phyloP scores from a whole-genome alignment of 2,113 vertebrate species.

The Tichodroma muraria region DNA sequence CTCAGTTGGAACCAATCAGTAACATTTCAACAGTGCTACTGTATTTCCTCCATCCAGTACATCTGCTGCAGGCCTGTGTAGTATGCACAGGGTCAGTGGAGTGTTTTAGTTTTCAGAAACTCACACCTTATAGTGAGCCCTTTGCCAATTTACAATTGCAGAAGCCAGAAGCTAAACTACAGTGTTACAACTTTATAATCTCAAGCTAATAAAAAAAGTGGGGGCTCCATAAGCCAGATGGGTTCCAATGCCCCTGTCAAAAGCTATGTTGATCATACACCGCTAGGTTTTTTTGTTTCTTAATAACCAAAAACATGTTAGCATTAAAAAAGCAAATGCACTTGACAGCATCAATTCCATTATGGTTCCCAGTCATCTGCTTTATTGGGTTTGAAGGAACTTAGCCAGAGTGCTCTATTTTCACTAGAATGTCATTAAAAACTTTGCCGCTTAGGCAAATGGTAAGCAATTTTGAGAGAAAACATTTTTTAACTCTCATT shows the following conservation, averaged over 20 bases:
- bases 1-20: constrained; percentile 41
- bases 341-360: constrained; percentile 43
- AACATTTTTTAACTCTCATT: background rate
- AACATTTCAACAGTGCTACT: constrained; percentile 17
- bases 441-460: constrained; percentile 54
- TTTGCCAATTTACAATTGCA: constrained; percentile 66
- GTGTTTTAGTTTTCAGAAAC: constrained; percentile 56
- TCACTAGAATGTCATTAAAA: constrained; percentile 42
- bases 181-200: constrained; percentile 63
- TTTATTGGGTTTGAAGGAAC: constrained; percentile 62
- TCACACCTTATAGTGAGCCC: constrained; percentile 56
- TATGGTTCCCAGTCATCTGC: constrained; percentile 47
- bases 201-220: constrained; percentile 48
- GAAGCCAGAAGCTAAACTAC: constrained; percentile 63
- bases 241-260: constrained; percentile 56
- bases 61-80: constrained; percentile 52
- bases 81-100: background rate
- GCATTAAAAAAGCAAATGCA: constrained; percentile 56
- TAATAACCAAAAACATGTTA: constrained; percentile 59
- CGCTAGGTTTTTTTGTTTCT: constrained; percentile 34
- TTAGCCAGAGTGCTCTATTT: constrained; percentile 29
- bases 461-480: constrained; percentile 2
- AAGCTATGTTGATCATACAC: constrained; percentile 36
- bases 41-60: constrained; percentile 22
- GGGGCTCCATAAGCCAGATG: constrained; percentile 60